These are phyloP conservation scores for Platycercus adscitus DNA, from an alignment of 2,113 vertebrate genomes.

Conservation along the genomic window DNA sequence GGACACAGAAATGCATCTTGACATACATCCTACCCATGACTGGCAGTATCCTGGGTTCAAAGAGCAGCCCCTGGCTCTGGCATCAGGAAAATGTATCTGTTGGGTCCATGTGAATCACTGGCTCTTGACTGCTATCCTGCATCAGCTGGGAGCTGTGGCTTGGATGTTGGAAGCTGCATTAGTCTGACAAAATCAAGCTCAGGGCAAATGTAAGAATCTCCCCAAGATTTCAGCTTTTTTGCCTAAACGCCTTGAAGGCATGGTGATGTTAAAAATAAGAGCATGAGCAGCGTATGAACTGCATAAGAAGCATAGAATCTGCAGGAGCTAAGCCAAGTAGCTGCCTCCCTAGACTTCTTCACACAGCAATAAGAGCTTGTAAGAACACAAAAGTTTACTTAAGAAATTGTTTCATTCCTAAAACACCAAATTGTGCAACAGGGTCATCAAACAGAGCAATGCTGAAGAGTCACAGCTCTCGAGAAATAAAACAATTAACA, in stretches of 20 bases:
- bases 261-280: not conserved
- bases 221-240: not conserved
- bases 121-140: not conserved
- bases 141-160: not conserved
- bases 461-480: not conserved
- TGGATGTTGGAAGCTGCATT: not conserved
- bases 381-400: not conserved
- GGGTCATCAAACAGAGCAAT: not conserved
- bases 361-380: not conserved
- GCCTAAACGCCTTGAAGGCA: not conserved
- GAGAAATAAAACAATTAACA: not conserved
- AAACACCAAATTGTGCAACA: not conserved
- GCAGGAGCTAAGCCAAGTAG: not conserved
- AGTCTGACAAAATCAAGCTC: not conserved
- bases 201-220: not conserved
- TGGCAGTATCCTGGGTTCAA: not conserved
- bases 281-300: not conserved
- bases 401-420: not conserved
- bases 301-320: not conserved
- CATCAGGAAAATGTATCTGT: not conserved
- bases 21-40: not conserved
- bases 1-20: not conserved
- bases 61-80: not conserved
- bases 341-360: not conserved
- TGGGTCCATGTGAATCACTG: not conserved